Evolutionary conservation across 2,888 invertebrate species (phyloP).

Genomic region (Heteropelma amictum): DNA sequence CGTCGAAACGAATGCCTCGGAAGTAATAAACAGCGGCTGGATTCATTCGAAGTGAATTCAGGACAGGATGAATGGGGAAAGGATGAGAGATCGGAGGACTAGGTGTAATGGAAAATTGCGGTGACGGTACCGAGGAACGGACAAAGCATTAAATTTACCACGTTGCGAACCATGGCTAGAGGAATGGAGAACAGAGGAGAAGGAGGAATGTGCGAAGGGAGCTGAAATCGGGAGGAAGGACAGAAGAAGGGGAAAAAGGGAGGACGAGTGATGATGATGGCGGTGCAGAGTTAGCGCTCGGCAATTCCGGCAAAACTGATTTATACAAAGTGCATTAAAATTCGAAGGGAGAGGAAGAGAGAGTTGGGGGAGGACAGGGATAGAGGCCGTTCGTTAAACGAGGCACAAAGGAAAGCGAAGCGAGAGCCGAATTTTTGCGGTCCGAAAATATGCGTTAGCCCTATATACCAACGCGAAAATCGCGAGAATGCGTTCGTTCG

Average conservation of each 20-base stretch:
- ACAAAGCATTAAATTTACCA: slow-evolving; percentile 28
- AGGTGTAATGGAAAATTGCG: slow-evolving; percentile 39
- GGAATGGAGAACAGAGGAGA: background rate
- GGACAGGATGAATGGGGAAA: background rate
- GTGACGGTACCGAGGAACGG: slow-evolving; percentile 13
- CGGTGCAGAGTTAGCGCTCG: slow-evolving; percentile 40
- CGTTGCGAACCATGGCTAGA: background rate
- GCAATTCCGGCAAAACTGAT: slow-evolving; percentile 61
- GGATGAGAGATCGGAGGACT: background rate
- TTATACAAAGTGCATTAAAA: slow-evolving; percentile 65
- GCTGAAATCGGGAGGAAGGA: slow-evolving; percentile 17
- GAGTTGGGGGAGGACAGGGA: background rate
- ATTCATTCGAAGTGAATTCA: background rate
- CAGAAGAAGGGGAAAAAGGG: background rate
- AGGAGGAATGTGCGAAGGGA: slow-evolving; percentile 26
- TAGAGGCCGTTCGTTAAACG: slow-evolving; percentile 57
- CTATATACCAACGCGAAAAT: background rate
- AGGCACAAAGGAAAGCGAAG: slow-evolving; percentile 52
- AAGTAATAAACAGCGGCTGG: too few relatives aligned
- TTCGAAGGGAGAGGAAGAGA: slow-evolving; percentile 45
- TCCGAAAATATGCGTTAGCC: slow-evolving; percentile 43
- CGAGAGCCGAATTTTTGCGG: slow-evolving; percentile 41
- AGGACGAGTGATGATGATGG: background rate
- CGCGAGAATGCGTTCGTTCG: background rate
- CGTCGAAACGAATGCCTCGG: too few relatives aligned